Base-by-base conservation (phyloP, 2,113 vertebrate genomes). In the Rhodinocichla rosea region DNA sequence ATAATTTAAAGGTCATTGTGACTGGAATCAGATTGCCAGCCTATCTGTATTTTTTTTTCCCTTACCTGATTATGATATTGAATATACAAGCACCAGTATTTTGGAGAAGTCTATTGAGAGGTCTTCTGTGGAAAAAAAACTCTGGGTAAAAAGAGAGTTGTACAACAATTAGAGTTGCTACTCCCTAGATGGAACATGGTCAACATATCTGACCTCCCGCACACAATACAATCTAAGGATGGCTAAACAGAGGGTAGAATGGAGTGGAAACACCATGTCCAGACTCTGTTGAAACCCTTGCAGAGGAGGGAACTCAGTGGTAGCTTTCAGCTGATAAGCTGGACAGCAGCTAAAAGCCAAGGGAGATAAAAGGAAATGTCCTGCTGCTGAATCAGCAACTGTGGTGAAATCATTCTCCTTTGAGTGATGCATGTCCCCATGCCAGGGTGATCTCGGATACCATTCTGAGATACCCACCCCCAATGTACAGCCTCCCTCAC, bases 191-290 rank as follows among this genome's bases (percentile, higher is more conserved):
- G 45, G 28, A 59, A 74, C 0, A 1, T 3, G 5, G 33, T 11
- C 37, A n/a, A 37, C 28, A 21, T 39, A n/a, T 33, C 23, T 37
- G 19, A 67, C 27, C 15, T 87, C 23, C 22, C 45, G 4, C 13
- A 26, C 13, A 37, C 15, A 59, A n/a, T 16, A 17, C 10, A 52
- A 15, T 45, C 9, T 39, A 44, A 74, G 13, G 10, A 33, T 10
- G 5, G 5, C 19, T n/a, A 67, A 82, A 44, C 3, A 67, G 33
- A 28, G 12, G 2, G 23, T 28, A 26, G 18, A 59, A 44, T 3
- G 3, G 19, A 52, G 23, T 5, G 4, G 33, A n/a, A 52, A n/a
- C 27, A n/a, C 6, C 1, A 0, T 7, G 8, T 19, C 52, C 60
- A 74, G 19, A 7, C 53, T 22, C 37, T 37, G 12, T 14, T 11